Evolutionary conservation across 1,140 invertebrate species (phyloP), one percentile per base, ranked within the genome.

Genomic region (Drosophila dunni): DNA sequence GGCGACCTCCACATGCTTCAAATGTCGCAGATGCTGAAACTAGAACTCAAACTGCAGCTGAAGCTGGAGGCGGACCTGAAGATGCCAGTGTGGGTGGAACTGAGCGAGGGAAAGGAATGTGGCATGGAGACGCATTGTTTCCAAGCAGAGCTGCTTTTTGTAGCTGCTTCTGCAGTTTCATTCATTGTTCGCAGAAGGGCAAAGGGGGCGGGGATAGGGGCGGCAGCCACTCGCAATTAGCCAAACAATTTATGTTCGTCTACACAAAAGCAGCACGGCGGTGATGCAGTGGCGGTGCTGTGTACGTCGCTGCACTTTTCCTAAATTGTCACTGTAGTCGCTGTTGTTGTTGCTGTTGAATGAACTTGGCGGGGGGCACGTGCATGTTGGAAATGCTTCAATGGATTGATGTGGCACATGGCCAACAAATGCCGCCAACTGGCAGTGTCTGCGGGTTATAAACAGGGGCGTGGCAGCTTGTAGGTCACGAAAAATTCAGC

Each of bases 211-310:
- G 33, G 10, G n/a, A 33, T 42, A 17, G 33, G 29, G 53, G 36
- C 15, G 62, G 50, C 46, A 81, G 70, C 69, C 75, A 81, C 81
- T 84, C 80, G 81, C 81, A 84, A 84, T 84, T 84, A 84, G 81
- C 81, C 65, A 71, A 84, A 60, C 81, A 84, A 80, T 83, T 84
- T 84, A 84, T 84, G 81, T 84, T 77, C 65, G 45, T 51, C 51
- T 51, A 46, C 40, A 77, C 58, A 84, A 84, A 63, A 67, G 78
- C 45, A 77, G 61, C 61, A 50, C 40, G 24, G 24, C 50, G 48
- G 38, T 24, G 50, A 7, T 51, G 11, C 69, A 75, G 36, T 42
- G 56, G 60, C 11, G 8, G 29, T 13, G 40, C 38, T 3, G 9
- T n/a, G 60, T 67, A 63, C 9, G 46, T 45, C 46, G 42, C 36